Percentiles rank a stretch among this genome's conserved stretches.
These are phyloP conservation scores for Petroica traversi DNA, from an alignment of 2,113 vertebrate genomes.

Conservation along the genomic window DNA sequence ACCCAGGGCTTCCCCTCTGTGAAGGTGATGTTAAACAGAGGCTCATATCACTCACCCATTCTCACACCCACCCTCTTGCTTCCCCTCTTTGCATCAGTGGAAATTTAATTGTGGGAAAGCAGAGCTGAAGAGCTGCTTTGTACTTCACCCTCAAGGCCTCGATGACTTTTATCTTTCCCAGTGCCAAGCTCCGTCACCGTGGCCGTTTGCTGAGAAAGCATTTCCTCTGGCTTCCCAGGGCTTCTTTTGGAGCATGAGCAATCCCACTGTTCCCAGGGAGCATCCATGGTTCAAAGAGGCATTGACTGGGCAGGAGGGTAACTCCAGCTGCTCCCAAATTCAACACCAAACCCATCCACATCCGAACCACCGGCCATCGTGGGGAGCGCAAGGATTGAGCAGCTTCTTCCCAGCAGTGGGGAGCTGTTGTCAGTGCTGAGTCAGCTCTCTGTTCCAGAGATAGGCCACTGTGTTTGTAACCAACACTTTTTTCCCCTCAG, in stretches of 20 bases:
- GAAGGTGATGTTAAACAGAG: background rate
- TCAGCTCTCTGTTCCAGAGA: background rate
- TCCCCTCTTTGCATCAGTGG: background rate
- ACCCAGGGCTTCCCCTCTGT: background rate
- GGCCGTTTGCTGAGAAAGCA: background rate
- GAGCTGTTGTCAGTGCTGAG: background rate
- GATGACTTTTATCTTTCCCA: conserved; percentile 35
- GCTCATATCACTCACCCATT: background rate
- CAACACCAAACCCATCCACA: background rate
- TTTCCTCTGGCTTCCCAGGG: background rate
- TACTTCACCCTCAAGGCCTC: conserved; percentile 41
- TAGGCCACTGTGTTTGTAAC: background rate
- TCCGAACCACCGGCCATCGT: rapidly evolving
- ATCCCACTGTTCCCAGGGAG: background rate
- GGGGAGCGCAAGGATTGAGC: background rate
- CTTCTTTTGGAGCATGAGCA: background rate
- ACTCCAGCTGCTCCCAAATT: background rate
- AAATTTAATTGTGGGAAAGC: conserved; percentile 34
- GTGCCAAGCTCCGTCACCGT: background rate
- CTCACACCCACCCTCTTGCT: conserved; percentile 2
- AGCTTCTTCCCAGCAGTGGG: background rate
- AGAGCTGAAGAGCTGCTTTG: background rate
- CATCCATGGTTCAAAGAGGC: background rate
- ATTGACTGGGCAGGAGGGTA: background rate
- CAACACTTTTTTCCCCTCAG: rapidly evolving